Base-by-base conservation (phyloP, 2,888 invertebrate species). In the Brachypalpus laphriformis region DNA sequence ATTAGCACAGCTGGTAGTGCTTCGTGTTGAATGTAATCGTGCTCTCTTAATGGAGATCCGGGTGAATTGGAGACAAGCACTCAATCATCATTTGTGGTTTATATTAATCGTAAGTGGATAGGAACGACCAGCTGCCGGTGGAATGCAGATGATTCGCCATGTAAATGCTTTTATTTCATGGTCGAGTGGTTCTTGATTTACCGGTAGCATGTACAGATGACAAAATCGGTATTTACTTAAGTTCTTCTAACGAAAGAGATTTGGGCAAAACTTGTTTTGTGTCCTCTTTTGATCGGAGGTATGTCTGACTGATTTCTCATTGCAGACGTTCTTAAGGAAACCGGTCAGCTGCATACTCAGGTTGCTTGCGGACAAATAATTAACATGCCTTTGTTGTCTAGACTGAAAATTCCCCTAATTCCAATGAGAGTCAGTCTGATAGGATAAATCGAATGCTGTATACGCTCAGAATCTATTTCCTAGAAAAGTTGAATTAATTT, bases 1-100 rank as follows among this genome's bases (percentile, higher is more conserved):
- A 45, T 63, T 18, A 34, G 9, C 45, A 57, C 57, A 66, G 57
- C 49, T 49, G 37, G 25, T 65, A 37, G 22, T 40, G 45, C 5
- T 56, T 59, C 31, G 31, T 37, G 42, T 76, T 51, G 34, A 51
- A 68, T 68, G 31, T 51, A 63, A 68, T 68, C 59, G 68, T 31
- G 11, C 49, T 49, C 37, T 28, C 20, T 49, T 8, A 59, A 68
- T 59, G 25, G 14, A 59, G 28, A 51, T 40, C 40, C 59, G 20
- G 40, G 7, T 51, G 51, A 22, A 42, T 59, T 76, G 20, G 14
- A 65, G 34, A 63, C 25, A 49, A 59, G 37, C 18, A 31, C 49
- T 65, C 47, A 47, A 47, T 47, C 31, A 22, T 8, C 49, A 65
- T 49, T 20, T 31, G 31, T 47, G 31, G 20, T 18, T 61, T 28